phyloP scores from a whole-genome alignment of 2,113 vertebrate species.

The Puffinus mauretanicus region DNA sequence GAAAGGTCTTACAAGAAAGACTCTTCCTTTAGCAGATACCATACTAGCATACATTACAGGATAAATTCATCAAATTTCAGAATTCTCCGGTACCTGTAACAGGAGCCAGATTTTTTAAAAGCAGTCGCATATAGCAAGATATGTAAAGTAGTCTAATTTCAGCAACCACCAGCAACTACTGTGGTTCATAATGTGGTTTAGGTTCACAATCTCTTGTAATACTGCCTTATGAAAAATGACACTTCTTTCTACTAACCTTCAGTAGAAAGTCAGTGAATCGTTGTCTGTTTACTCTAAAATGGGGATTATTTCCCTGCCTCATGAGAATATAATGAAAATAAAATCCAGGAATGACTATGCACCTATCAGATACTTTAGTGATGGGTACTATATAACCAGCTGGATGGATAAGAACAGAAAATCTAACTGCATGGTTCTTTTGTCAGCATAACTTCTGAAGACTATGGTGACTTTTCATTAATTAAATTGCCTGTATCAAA shows the following conservation, averaged over 20 bases:
- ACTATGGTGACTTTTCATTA: background rate
- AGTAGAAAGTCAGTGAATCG: background rate
- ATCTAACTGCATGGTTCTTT: background rate
- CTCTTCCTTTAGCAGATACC: background rate
- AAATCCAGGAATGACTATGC: background rate
- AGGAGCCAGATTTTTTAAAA: background rate
- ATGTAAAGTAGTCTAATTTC: background rate
- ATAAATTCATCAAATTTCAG: background rate
- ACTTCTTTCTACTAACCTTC: background rate
- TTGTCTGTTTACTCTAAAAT: background rate
- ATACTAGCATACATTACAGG: background rate
- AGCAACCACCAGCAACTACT: background rate
- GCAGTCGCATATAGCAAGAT: background rate
- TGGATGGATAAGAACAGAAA: background rate
- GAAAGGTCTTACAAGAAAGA: background rate
- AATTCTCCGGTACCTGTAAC: background rate
- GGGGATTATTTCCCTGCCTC: background rate
- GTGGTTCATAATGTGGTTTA: background rate
- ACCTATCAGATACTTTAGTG: background rate
- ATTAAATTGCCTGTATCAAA: background rate
- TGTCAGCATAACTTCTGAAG: background rate
- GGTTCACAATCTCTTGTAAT: background rate
- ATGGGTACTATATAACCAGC: background rate
- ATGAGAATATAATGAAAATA: background rate
- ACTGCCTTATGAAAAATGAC: background rate